A percentile compares a stretch with the other conserved stretches of the same genome.
phyloP scores from a whole-genome alignment of 2,888 invertebrate species.

The Phlogophora meticulosa region DNA sequence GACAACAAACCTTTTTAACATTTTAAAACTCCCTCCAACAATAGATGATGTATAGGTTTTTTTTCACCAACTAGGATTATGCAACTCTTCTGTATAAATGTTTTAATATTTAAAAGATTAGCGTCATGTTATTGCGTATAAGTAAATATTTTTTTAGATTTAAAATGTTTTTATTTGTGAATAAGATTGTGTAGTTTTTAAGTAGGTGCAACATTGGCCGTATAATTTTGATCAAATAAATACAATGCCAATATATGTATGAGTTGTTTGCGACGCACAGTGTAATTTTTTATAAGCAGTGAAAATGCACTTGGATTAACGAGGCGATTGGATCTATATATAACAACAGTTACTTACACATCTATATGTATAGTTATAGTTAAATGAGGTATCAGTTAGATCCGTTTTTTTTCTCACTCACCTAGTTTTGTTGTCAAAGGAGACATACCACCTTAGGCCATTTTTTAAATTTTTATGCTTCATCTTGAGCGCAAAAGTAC shows the following conservation, averaged over 20 bases:
- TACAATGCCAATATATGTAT: not conserved
- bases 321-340: too few relatives aligned
- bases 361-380: too few relatives aligned
- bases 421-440: not conserved
- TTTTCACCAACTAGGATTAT: slow-evolving; percentile 81
- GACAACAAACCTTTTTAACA: slow-evolving; percentile 90
- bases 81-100: slow-evolving; percentile 83
- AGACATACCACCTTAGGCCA: too few relatives aligned
- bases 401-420: too few relatives aligned
- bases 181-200: slow-evolving; percentile 66
- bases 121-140: slow-evolving; percentile 83
- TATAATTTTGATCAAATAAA: not conserved
- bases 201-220: slow-evolving; percentile 26
- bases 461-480: too few relatives aligned
- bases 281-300: not conserved
- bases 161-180: slow-evolving; percentile 78
- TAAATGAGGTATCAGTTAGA: too few relatives aligned
- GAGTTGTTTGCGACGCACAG: not conserved
- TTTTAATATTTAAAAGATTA: slow-evolving; percentile 91
- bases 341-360: too few relatives aligned
- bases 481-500: too few relatives aligned
- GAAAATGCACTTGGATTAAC: not conserved
- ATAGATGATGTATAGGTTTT: slow-evolving; percentile 86
- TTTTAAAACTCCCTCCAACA: slow-evolving; percentile 88
- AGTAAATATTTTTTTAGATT: slow-evolving; percentile 81